Evolutionary conservation across 2,888 invertebrate species (phyloP).

Genomic region (Slavum lentiscoides): DNA sequence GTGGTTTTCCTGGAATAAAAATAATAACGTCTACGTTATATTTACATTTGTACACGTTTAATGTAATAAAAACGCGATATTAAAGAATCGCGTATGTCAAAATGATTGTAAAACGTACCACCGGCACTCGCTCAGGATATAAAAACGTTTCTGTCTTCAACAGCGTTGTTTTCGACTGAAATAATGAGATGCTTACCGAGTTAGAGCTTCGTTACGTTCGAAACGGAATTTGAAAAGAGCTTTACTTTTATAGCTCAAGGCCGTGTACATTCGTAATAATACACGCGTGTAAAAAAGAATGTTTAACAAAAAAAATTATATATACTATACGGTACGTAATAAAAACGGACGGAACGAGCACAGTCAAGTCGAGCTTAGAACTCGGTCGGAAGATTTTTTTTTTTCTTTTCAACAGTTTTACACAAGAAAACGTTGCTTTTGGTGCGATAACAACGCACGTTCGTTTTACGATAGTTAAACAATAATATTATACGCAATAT

Average conservation of each 20-base stretch:
- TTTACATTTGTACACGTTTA: background rate
- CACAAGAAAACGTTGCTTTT: too few relatives aligned
- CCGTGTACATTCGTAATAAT: constrained; percentile 3
- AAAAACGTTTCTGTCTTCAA: constrained; percentile 11
- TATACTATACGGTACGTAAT: background rate
- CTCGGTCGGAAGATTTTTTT: background rate
- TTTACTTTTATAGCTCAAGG: constrained; percentile 3
- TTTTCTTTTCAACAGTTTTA: too few relatives aligned
- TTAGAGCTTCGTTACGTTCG: constrained; percentile 8
- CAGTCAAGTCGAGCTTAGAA: background rate
- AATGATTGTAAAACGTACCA: background rate
- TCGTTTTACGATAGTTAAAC: too few relatives aligned
- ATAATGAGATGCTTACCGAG: constrained; percentile 32
- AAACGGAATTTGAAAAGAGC: constrained; percentile 3
- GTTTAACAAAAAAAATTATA: background rate
- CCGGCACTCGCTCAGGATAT: background rate
- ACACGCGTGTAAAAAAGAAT: background rate
- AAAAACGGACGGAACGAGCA: background rate
- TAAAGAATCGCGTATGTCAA: background rate
- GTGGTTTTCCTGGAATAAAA: background rate
- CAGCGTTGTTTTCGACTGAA: constrained; percentile 7
- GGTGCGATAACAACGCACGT: too few relatives aligned
- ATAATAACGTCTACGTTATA: background rate
- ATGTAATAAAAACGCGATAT: background rate
- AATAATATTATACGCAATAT: too few relatives aligned